These are phyloP conservation scores for Megaceryle alcyon DNA, from an alignment of 2,797 vertebrate genomes.

Conservation along the genomic window DNA sequence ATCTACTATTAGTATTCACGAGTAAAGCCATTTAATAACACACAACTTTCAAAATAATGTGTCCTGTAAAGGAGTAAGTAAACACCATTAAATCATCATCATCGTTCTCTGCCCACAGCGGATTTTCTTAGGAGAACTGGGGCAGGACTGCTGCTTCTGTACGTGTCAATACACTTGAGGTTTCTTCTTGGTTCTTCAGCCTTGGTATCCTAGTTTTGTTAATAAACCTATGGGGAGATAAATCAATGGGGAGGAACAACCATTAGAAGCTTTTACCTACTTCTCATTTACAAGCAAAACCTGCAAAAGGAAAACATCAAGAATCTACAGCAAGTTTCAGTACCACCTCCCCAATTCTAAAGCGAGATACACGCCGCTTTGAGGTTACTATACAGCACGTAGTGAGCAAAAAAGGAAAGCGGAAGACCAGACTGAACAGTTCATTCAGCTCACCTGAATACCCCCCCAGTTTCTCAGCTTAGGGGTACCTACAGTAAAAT, in stretches of 20 bases:
- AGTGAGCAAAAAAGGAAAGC: constrained; percentile 78
- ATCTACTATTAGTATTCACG: constrained; percentile 54
- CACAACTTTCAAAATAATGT: constrained; percentile 76
- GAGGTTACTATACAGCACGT: constrained; percentile 75
- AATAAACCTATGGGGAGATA: constrained; percentile 99
- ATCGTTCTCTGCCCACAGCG: constrained; percentile 90
- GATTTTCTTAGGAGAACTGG: constrained; percentile 90
- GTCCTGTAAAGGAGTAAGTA: constrained; percentile 87
- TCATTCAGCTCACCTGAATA: constrained; percentile 90
- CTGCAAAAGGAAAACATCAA: constrained; percentile 88
- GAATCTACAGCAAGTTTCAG: constrained; percentile 81
- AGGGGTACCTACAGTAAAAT: constrained; percentile 86
- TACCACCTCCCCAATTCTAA: constrained; percentile 81
- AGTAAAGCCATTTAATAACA: constrained; percentile 77
- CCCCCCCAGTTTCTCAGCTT: constrained; percentile 88
- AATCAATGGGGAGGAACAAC: constrained; percentile 99
- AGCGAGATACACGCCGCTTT: constrained; percentile 75
- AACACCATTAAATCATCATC: constrained; percentile 86
- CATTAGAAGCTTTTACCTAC: constrained; percentile 92
- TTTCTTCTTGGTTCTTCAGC: constrained; percentile 97
- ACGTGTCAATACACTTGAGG: constrained; percentile 99
- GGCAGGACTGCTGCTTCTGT: constrained; percentile 93
- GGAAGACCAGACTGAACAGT: constrained; percentile 83
- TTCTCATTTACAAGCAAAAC: constrained; percentile 81
- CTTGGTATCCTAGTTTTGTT: constrained; percentile 97